Evolutionary conservation across 2,113 vertebrate genomes (phyloP), one percentile per base, ranked within the genome.

Genomic region (Meleagris gallopavo): DNA sequence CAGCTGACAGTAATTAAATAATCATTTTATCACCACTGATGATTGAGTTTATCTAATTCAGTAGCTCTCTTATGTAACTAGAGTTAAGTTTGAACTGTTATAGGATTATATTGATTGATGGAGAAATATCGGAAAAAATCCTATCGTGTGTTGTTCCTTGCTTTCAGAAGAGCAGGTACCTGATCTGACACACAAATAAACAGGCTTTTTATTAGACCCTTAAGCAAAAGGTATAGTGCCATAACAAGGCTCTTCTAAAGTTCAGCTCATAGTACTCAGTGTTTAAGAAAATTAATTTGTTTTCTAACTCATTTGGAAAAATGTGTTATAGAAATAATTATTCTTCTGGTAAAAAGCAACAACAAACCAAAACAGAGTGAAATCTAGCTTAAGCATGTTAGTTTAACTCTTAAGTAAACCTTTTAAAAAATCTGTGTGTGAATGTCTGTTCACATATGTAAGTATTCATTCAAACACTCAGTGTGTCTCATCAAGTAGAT

Each of bases 1-100:
- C 54, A 97, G 84, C 94, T 97, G 97, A 97, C 97, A 96, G 94
- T 97, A 98, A 98, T 98, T 97, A 98, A 98, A 96, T 97, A 97
- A 98, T 96, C 97, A 97, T 98, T 98, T 97, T 90, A 97, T 97
- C 97, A 95, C 94, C 76, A 93, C 86, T 86, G 96, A 93, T 96
- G 96, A 97, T 73, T 95, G 78, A 96, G 93, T 97, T 97, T 84
- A 89, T 93, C 93, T 96, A 96, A 97, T 95, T 96, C 91, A 95
- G 87, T 94, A 86, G 91, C 94, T 96, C 91, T 92, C 81, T 95
- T 96, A 92, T 84, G 72, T 95, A 97, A 95, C 91, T 95, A 93
- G 83, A 90, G 94, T 78, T 94, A 97, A 97, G 96, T 97, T 95
- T 89, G 78, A 94, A 90, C 94, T 85, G 69, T 96, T 97, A 89